phyloP scores from a whole-genome alignment of 1,140 invertebrate genomes.

The Lepidurus couesii region DNA sequence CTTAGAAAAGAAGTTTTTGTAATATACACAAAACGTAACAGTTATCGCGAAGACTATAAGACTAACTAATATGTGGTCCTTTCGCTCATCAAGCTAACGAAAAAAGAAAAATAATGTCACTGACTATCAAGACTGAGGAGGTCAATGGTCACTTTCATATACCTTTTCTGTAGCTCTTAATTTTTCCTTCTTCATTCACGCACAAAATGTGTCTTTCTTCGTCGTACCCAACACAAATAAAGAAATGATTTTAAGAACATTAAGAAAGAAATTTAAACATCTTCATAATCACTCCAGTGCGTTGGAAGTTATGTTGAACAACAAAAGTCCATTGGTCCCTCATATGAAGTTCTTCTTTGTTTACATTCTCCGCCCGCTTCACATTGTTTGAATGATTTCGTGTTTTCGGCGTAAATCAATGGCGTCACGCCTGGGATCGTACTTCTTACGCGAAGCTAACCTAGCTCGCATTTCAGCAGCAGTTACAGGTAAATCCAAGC shows the following conservation, averaged over 20 bases:
- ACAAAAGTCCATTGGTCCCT: not conserved
- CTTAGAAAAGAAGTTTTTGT: too few species aligned
- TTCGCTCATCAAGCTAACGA: too few species aligned
- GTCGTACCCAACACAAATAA: not conserved
- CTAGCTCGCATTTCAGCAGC: conserved; percentile 80
- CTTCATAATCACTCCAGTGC: not conserved
- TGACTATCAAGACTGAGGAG: not conserved
- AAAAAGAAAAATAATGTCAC: not conserved
- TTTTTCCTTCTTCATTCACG: not conserved
- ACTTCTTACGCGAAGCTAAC: conserved; percentile 73
- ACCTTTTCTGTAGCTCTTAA: not conserved
- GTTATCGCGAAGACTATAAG: too few species aligned
- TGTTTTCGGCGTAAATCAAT: conserved; percentile 87
- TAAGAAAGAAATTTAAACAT: conserved; percentile 2
- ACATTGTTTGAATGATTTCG: conserved; percentile 84
- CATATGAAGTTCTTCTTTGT: too few species aligned
- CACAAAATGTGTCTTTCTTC: not conserved
- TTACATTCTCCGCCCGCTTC: conserved; percentile 38
- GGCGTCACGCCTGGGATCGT: conserved; percentile 78
- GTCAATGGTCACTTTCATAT: not conserved
- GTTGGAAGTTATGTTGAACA: not conserved
- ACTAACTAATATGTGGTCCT: too few species aligned
- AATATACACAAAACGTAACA: too few species aligned
- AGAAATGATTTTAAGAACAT: not conserved
- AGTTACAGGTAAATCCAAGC: conserved; percentile 74